These are phyloP conservation scores for Cydia pomonella DNA, from an alignment of 1,140 invertebrate species.

Conservation along the genomic window DNA sequence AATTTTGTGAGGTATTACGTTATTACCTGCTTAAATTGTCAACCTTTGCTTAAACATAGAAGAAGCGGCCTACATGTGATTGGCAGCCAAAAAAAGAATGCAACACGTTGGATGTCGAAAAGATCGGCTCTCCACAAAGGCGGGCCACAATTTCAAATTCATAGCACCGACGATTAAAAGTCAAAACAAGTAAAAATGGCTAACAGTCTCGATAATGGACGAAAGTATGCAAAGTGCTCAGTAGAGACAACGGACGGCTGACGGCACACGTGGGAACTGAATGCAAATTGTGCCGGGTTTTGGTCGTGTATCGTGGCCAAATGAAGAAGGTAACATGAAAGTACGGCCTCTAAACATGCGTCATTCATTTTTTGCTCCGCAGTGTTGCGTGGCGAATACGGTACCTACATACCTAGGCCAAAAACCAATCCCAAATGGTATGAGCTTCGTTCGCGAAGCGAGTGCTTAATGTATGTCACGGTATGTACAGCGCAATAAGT, in stretches of 20 bases:
- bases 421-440: constrained; percentile 1
- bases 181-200: constrained; percentile 21
- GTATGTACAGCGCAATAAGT: background rate
- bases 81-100: background rate
- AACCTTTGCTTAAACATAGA: background rate
- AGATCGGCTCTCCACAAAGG: constrained; percentile 12
- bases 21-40: background rate
- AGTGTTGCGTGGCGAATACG: background rate
- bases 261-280: constrained; percentile 7
- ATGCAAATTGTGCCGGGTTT: background rate
- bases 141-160: constrained; percentile 1
- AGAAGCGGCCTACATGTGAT: background rate
- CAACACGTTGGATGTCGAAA: constrained; percentile 2
- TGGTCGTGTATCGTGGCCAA: background rate
- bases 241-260: constrained; percentile 2
- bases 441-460: background rate
- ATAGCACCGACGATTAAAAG: constrained; percentile 18
- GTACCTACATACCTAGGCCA: background rate
- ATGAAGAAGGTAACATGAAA: constrained; percentile 2
- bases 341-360: background rate
- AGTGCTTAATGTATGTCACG: background rate
- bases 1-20: too few species aligned
- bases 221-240: constrained; percentile 17
- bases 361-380: background rate
- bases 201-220: constrained; percentile 16